Evolutionary conservation across 2,888 invertebrate genomes (phyloP).

Genomic region (Eumerus sabulonum): DNA sequence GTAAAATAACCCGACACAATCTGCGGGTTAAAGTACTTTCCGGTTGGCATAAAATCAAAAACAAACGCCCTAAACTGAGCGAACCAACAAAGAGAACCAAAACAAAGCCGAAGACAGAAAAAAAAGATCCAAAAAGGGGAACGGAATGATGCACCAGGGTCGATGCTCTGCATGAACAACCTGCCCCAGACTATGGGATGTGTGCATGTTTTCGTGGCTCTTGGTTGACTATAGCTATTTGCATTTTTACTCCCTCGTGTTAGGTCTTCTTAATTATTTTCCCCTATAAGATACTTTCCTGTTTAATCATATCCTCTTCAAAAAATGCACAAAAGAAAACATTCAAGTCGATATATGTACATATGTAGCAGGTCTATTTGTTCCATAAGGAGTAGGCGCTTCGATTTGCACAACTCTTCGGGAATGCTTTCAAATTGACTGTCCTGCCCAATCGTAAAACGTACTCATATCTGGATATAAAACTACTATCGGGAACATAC

Average conservation of each 20-base stretch:
- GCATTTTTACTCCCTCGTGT: constrained; percentile 15
- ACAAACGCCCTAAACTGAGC: too few species aligned
- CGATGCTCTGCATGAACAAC: constrained; percentile 5
- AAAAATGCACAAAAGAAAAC: too few species aligned
- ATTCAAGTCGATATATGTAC: too few species aligned
- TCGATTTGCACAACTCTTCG: constrained; percentile 7
- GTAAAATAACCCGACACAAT: too few species aligned
- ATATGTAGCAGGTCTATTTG: too few species aligned
- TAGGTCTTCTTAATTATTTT: too few species aligned
- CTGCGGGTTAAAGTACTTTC: too few species aligned
- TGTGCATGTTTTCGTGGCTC: constrained; percentile 1
- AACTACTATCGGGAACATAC: constrained; percentile 46
- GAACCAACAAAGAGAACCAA: too few species aligned
- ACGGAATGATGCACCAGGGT: constrained; percentile 57
- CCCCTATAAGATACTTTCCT: too few species aligned
- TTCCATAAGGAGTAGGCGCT: neutral
- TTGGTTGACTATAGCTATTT: constrained; percentile 31
- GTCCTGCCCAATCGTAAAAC: neutral
- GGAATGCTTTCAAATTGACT: constrained; percentile 2
- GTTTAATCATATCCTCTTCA: too few species aligned
- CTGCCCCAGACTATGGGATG: too few species aligned
- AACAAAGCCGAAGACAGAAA: constrained; percentile 4
- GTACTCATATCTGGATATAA: constrained; percentile 8
- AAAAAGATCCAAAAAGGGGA: constrained; percentile 26
- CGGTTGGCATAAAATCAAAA: too few species aligned